A percentile compares a stretch with the other conserved stretches of the same genome.
phyloP scores from a whole-genome alignment of 2,797 vertebrate species.

The Microhierax caerulescens region DNA sequence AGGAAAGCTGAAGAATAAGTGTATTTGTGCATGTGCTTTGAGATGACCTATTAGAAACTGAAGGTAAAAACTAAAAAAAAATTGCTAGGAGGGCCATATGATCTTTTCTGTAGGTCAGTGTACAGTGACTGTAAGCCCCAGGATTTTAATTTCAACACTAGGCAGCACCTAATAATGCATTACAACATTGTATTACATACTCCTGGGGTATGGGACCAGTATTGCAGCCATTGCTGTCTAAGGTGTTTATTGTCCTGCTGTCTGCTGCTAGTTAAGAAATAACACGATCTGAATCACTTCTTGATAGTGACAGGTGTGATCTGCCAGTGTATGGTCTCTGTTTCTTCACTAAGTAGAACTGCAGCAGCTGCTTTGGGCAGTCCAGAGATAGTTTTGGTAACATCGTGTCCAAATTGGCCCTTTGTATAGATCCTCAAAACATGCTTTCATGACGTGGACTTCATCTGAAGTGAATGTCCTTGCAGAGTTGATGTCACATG shows the following conservation, averaged over 20 bases:
- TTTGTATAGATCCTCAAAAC: neutral
- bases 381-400: neutral
- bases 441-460: neutral
- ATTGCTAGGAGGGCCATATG: neutral
- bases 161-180: rapidly evolving
- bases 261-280: neutral
- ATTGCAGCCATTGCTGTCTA: neutral
- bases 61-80: neutral
- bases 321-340: neutral
- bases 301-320: neutral
- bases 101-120: neutral
- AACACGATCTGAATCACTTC: neutral
- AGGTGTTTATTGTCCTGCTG: neutral
- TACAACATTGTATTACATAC: neutral
- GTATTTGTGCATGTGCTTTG: neutral
- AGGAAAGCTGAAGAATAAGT: neutral
- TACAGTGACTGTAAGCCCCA: neutral
- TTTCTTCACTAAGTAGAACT: neutral
- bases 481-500: neutral
- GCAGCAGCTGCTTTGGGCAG: neutral
- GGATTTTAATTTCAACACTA: neutral
- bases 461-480: neutral
- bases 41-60: neutral
- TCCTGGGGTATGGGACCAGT: neutral
- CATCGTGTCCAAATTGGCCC: neutral